Evolutionary conservation across 2,113 vertebrate genomes (phyloP).

Genomic region (Lamprologus speciosus): DNA sequence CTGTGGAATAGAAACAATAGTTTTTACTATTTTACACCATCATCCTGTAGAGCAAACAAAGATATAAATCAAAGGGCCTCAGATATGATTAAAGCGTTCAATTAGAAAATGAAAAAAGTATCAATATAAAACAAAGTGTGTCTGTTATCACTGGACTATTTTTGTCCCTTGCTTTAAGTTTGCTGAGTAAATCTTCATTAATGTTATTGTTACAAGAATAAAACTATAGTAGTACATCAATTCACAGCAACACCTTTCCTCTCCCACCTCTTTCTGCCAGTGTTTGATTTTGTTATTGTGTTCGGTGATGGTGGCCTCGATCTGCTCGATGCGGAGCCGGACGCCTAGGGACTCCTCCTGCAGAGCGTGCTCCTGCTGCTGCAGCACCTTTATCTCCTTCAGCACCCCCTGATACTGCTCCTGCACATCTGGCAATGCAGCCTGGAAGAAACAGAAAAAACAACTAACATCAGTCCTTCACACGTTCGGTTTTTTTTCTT

Average conservation of each 20-base stretch:
- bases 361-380: constrained; percentile 80
- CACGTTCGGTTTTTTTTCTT: not conserved
- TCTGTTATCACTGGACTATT: not conserved
- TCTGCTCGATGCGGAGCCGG: constrained; percentile 85
- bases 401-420: constrained; percentile 73
- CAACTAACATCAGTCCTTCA: not conserved
- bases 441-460: constrained; percentile 54
- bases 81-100: not conserved
- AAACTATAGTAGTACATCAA: not conserved
- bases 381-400: constrained; percentile 78
- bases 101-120: not conserved
- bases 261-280: constrained; percentile 91
- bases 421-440: constrained; percentile 75
- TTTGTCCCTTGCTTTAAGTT: not conserved
- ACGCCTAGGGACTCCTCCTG: constrained; percentile 85
- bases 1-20: constrained; percentile 48
- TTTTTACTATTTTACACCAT: not conserved
- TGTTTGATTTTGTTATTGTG: constrained; percentile 86
- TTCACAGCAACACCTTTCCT: not conserved
- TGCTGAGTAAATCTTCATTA: not conserved
- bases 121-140: not conserved
- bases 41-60: not conserved
- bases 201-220: not conserved
- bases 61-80: not conserved
- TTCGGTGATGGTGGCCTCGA: constrained; percentile 76